Evolutionary conservation across 2,113 vertebrate species (phyloP).

Genomic region (Blennius ocellaris): DNA sequence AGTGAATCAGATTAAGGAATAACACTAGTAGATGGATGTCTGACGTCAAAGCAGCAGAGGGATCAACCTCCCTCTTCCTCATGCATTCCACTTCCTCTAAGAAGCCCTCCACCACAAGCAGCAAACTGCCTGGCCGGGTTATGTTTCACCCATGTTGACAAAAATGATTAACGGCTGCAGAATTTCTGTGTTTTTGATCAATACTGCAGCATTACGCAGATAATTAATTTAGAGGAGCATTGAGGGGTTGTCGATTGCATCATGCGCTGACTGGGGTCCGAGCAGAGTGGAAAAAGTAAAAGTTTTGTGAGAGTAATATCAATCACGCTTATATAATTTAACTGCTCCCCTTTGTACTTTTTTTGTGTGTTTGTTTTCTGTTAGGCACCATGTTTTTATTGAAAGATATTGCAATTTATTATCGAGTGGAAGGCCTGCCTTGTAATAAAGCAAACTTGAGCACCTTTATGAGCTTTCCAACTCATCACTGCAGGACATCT

Average conservation of each 20-base stretch:
- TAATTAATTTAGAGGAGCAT: constrained; percentile 40
- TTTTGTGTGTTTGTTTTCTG: background rate
- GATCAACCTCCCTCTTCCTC: constrained; percentile 85
- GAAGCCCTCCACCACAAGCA: background rate
- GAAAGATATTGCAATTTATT: constrained; percentile 15
- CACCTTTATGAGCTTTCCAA: constrained; percentile 49
- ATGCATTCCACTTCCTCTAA: constrained; percentile 81
- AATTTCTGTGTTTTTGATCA: constrained; percentile 64
- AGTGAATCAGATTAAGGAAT: constrained; percentile 93
- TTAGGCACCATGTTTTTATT: constrained; percentile 29
- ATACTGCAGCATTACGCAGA: constrained; percentile 44
- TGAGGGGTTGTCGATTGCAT: too few species aligned
- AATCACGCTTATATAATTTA: constrained; percentile 16
- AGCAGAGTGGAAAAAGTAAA: constrained; percentile 14
- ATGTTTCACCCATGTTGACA: constrained; percentile 71
- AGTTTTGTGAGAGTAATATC: constrained; percentile 22
- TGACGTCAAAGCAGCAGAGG: constrained; percentile 86
- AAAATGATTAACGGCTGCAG: constrained; percentile 70
- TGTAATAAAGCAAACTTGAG: constrained; percentile 42
- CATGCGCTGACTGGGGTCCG: background rate
- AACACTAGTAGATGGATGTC: constrained; percentile 91
- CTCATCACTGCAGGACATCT: constrained; percentile 56
- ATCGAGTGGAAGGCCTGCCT: constrained; percentile 19
- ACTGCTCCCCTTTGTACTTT: background rate
- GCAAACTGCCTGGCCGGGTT: constrained; percentile 51